Conservation (phyloP, 2,888 invertebrate genomes). For the Podotricha telesiphe region DNA sequence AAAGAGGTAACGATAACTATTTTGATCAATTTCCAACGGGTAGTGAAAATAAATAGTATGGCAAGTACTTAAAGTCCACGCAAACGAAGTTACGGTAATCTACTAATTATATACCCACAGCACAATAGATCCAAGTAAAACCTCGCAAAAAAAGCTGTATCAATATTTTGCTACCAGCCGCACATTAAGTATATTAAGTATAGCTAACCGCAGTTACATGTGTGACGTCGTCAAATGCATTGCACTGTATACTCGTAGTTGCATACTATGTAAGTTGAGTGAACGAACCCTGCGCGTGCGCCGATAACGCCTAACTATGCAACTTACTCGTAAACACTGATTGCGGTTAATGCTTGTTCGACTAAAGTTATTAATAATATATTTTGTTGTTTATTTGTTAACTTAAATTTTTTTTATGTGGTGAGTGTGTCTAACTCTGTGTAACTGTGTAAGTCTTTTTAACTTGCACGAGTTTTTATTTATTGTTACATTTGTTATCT, state of each 20-base stretch:
- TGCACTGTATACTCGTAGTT: background rate
- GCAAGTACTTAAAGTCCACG: too few relatives aligned
- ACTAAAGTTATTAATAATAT: background rate
- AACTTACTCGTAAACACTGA: constrained; percentile 22
- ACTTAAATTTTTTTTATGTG: background rate
- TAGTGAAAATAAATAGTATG: too few relatives aligned
- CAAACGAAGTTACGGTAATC: too few relatives aligned
- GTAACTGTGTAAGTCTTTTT: too few relatives aligned
- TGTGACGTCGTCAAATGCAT: constrained; percentile 31
- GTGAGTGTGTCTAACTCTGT: background rate
- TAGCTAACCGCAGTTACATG: constrained; percentile 23
- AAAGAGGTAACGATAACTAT: too few relatives aligned
- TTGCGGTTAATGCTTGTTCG: constrained; percentile 16
- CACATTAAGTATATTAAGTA: background rate
- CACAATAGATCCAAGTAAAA: background rate
- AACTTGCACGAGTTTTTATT: too few relatives aligned
- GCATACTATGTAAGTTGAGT: constrained; percentile 23
- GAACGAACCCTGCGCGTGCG: constrained; percentile 47
- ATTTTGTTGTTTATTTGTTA: background rate
- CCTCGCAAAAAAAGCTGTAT: background rate
- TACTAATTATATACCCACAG: background rate
- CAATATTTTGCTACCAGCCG: background rate
- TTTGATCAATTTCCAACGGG: too few relatives aligned
- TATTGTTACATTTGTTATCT: too few relatives aligned
- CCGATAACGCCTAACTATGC: constrained; percentile 39